Base-by-base conservation (phyloP, 37 sponge, comb jelly and placozoan species). In the Spongilla lacustris region DNA sequence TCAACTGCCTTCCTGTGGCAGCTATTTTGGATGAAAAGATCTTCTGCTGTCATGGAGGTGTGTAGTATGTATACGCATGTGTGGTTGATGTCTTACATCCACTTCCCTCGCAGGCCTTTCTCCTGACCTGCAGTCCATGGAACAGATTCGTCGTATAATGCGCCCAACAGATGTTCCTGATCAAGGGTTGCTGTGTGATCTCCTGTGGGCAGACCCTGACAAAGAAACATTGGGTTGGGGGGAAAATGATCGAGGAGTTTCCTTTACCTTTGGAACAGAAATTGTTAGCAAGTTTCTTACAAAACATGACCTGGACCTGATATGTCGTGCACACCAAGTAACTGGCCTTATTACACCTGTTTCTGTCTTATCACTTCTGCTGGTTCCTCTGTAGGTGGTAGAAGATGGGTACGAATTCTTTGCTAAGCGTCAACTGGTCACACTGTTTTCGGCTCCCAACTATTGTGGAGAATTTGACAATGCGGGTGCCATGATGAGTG, bases 1-100 rank as follows among this genome's bases (percentile, higher is more conserved):
- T 98, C 87, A 98, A 98, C 93, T 98, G 99, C 77, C 84, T 98
- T 17, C 99, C 99, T 14, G 93, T 98, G 29, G 99, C 99, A 19
- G 99, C 99, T 36, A 97, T 98, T 50, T 79, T 98, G 22, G 99
- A 98, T 73, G 99, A 98, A 81, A 98, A 98, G 93, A 98, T 98
- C 36, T 98, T 98, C 89, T 98, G 99, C 78, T 98, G 99, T 73
- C 99, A 98, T 84, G 99, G 99, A 83, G 99, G 95, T 95, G 26
- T 72, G 91, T 49, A 75, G 67, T 3, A 50, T 78, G 46, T 78
- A 34, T 74, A 34, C 33, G 29, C 5, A n/a, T 34, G 29, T 34
- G 74, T 74, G 11, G 11, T 9, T 74, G 74, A 34, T 34, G 28
- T n/a, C n/a, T n/a, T n/a, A n/a, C n/a, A n/a, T n/a, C n/a, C n/a